Base-by-base conservation (phyloP, 1,140 invertebrate species). In the Listronotus bonariensis region DNA sequence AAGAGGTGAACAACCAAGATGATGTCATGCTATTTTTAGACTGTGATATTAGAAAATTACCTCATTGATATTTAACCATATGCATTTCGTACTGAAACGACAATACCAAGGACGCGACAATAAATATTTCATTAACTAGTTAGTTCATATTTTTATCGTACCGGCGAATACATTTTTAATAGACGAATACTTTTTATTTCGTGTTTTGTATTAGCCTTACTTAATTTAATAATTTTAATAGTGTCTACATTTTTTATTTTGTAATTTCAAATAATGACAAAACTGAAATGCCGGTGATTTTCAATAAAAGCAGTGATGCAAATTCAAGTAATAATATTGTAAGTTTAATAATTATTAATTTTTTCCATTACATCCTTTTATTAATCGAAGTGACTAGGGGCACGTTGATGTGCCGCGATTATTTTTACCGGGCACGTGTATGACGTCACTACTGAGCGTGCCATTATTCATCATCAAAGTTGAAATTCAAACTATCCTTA, bases 1-100 rank as follows among this genome's bases (percentile, higher is more conserved):
- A 71, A 69, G 34, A 36, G 69, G 69, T 71, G 65, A 69, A 71
- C 65, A 67, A 55, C 65, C 53, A 58, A 59, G 42, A 42, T 71
- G 70, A 71, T 71, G 65, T 62, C 60, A 67, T 67, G 31, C 58
- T 59, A 58, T 62, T 58, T 67, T 66, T 60, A 62, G 32, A 15
- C 26, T 38, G 54, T 59, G 53, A 67, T 60, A 60, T 53, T 51
- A 15, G n/a, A 42, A 26, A 36, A 45, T 68, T 63, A 67, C 65
- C 40, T 61, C 65, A 67, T 32, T 52, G 14, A 31, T 48, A 20
- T 20, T 15, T 36, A 36, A 48, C 42, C 51, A 20, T 54, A 63
- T 63, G 60, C 60, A 63, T 34, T 55, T 42, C 38, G 41, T 40
- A 36, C 11, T 53, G 6, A 31, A 45, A 38, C 57, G 31, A 57